Conservation (phyloP, 1,140 invertebrate species). For the Pararge aegeria region DNA sequence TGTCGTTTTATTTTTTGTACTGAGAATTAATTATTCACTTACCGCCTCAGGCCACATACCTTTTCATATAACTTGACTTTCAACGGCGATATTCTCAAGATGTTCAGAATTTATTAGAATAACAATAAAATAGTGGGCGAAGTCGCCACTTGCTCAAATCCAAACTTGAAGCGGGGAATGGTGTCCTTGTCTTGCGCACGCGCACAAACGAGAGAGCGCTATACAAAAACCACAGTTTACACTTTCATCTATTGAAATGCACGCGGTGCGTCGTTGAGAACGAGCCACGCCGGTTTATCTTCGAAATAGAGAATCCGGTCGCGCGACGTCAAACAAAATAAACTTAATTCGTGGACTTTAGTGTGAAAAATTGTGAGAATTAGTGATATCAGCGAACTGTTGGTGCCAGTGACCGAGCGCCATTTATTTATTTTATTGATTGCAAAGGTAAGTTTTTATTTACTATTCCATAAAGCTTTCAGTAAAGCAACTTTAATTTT, state of each 20-base stretch:
- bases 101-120: constrained; percentile 51
- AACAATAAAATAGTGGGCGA: constrained; percentile 68
- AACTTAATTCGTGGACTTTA: constrained; percentile 21
- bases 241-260: constrained; percentile 78
- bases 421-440: constrained; percentile 11
- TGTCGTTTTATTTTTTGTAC: constrained; percentile 46
- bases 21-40: neutral
- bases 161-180: constrained; percentile 45
- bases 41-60: neutral
- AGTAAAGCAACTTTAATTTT: neutral
- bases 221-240: constrained; percentile 78
- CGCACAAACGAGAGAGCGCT: constrained; percentile 59
- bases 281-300: constrained; percentile 64
- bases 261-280: constrained; percentile 66
- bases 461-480: constrained; percentile 6
- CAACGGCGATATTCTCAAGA: constrained; percentile 16
- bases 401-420: constrained; percentile 17
- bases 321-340: constrained; percentile 49
- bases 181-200: constrained; percentile 49
- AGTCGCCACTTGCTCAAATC: constrained; percentile 57
- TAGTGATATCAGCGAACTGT: constrained; percentile 21
- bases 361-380: constrained; percentile 28
- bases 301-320: constrained; percentile 56
- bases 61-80: neutral
- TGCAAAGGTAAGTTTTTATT: constrained; percentile 31